Base-by-base conservation (phyloP, 2,888 invertebrate genomes). In the Iselma pallidipennis region DNA sequence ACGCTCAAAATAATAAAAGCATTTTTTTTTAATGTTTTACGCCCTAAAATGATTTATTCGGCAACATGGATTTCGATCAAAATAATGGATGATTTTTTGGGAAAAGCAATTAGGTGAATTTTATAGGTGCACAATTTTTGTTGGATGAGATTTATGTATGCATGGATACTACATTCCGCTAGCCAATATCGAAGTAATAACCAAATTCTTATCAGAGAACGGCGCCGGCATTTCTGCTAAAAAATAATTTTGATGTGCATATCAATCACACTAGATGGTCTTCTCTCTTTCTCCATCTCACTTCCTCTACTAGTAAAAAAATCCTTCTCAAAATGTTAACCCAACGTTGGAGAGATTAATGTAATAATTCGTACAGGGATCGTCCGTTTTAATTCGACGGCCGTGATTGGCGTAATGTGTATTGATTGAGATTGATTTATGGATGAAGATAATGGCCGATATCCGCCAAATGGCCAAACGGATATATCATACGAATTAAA, bases 341-440 rank as follows among this genome's bases (percentile, higher is more conserved):
- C 53, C 55, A 56, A 61, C 54, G 56, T 57, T 45, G 62, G 31
- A 63, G 69, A 67, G 69, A 69, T 69, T 69, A 69, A 69, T 69
- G 69, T 61, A 69, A 69, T 69, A 69, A 69, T 69, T 69, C 66
- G 66, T 62, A 51, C 59, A 56, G 45, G 59, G 61, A 56, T 65
- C 62, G 65, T 62, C 52, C 60, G 57, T 64, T 67, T 65, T 67
- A 68, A 70, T 68, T 70, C 66, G 51, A 58, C 53, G 42, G 48
- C 63, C 66, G 65, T 64, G 69, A 69, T 69, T 66, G 69, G 69
- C 64, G 65, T 71, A 71, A 71, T 69, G 66, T 65, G 56, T 62
- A 71, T 71, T 69, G 71, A 71, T 68, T 66, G 71, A 66, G 67
- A 69, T 69, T 71, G 71, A 71, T 71, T 71, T 69, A 71, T 71